Percentiles rank a stretch among this genome's conserved stretches.
phyloP scores from a whole-genome alignment of 2,113 vertebrate genomes.

The Scalopus aquaticus region DNA sequence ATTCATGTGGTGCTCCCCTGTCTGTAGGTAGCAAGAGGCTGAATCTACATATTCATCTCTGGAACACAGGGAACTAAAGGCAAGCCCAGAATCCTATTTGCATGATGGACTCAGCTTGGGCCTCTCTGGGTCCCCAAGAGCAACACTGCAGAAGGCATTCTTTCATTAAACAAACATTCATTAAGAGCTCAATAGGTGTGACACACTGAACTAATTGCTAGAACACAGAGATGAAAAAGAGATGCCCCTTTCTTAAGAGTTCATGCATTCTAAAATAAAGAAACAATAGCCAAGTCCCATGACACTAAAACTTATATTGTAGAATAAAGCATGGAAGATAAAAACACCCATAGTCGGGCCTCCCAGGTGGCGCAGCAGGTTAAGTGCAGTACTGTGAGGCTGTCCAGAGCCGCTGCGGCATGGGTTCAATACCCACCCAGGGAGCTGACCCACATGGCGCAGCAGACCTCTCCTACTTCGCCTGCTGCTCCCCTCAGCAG shows the following conservation, averaged over 20 bases:
- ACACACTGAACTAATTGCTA: neutral
- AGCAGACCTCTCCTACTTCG: too few relatives aligned
- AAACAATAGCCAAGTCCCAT: neutral
- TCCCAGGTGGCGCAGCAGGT: too few relatives aligned
- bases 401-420: too few relatives aligned
- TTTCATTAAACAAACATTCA: conserved; percentile 46
- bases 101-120: neutral
- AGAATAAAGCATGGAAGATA: conserved; percentile 7
- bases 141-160: neutral
- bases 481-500: too few relatives aligned
- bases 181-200: neutral
- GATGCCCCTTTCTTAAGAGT: neutral
- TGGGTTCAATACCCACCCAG: too few relatives aligned
- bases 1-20: neutral
- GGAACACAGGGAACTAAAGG: neutral
- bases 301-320: conserved; percentile 1
- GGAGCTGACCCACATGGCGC: too few relatives aligned
- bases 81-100: neutral
- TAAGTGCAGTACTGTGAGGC: too few relatives aligned
- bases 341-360: neutral
- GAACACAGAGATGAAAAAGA: conserved; percentile 1
- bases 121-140: neutral
- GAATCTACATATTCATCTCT: conserved; percentile 14
- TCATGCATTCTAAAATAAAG: conserved; percentile 33
- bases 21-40: neutral